Evolutionary conservation across 2,888 invertebrate species (phyloP), one percentile per base, ranked within the genome.

Genomic region (Apodemia mormo): DNA sequence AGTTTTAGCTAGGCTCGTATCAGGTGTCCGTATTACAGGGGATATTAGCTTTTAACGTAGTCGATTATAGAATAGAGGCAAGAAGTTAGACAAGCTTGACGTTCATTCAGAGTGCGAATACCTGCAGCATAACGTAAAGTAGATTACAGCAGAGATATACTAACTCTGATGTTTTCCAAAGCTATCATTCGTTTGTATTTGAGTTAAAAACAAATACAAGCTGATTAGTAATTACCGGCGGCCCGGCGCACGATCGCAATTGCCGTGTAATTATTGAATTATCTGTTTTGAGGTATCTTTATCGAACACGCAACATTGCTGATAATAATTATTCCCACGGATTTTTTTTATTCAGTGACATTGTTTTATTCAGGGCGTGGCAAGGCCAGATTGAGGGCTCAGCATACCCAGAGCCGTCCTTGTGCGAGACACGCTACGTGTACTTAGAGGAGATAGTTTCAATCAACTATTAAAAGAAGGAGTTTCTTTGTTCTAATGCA

Each of bases 341-440:
- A 58, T 65, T 71, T 72, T 49, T 49, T 70, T 72, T 70, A 70
- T 40, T 49, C 67, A 72, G 67, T 54, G 72, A 73, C 72, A 72
- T 72, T 72, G 72, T 69, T 71, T 40, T 68, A 73, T 69, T 66
- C 66, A 73, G 73, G 73, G 73, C 73, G 73, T 73, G 69, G 73
- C 68, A 52, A 64, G 73, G 71, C 12, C 58, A 64, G 71, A 71
- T 71, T 68, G 66, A 61, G 45, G 65, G 12, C 72, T 70, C 72
- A 72, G 66, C 72, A 10, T 12, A 3, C 45, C 45, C 70, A 72
- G 72, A 65, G 65, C 52, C 58, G 72, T 70, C 74, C 74, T 74
- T 74, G 74, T 49, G 8, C 43, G 43, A 43, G 43, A n/a, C 37
- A 58, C 65, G 67, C 68, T 71, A 74, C 72, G 74, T 71, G 69